Conservation (phyloP, 1,140 invertebrate genomes). For the Eubasilissa regina region DNA sequence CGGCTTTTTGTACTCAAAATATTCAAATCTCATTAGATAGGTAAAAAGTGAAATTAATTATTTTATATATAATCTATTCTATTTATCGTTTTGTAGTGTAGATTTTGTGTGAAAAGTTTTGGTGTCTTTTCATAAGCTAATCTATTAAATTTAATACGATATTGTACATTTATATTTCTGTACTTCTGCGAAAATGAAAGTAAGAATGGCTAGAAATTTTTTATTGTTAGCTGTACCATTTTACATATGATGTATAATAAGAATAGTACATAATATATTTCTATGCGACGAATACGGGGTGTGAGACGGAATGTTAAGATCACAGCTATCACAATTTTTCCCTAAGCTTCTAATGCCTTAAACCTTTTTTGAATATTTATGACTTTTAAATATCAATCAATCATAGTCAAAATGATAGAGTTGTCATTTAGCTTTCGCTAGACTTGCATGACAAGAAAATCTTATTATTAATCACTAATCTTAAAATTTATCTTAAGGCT, state of each 20-base stretch:
- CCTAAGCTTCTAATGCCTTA: slow-evolving; percentile 33
- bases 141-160: not conserved
- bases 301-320: not conserved
- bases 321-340: not conserved
- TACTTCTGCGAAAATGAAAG: not conserved
- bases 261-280: no score
- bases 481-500: not conserved
- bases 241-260: slow-evolving; percentile 4
- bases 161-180: not conserved
- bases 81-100: not conserved
- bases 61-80: not conserved
- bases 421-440: slow-evolving; percentile 31
- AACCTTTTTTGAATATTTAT: slow-evolving; percentile 4
- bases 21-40: slow-evolving; percentile 34
- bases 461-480: slow-evolving; percentile 4
- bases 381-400: not conserved
- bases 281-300: not conserved
- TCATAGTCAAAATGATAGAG: not conserved
- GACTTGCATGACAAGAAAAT: slow-evolving; percentile 14
- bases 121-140: slow-evolving; percentile 14
- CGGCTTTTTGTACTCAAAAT: slow-evolving; percentile 30
- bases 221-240: not conserved
- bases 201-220: slow-evolving; percentile 8
- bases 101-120: not conserved
- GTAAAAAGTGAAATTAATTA: slow-evolving; percentile 13